Evolutionary conservation across 1,140 invertebrate species (phyloP).

Genomic region (Drosophila parabipectinata): DNA sequence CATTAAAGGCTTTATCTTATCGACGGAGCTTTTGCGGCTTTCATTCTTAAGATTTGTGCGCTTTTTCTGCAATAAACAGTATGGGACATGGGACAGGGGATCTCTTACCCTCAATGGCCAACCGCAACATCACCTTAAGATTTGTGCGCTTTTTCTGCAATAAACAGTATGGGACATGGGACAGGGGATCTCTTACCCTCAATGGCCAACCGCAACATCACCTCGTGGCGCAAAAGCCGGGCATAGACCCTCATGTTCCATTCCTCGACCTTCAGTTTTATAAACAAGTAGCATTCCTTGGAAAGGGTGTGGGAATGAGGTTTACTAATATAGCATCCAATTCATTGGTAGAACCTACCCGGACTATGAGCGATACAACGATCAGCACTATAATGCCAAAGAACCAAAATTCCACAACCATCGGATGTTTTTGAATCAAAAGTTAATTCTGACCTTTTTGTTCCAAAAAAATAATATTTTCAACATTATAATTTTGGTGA

Average conservation of each 20-base stretch:
- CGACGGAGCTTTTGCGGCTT: conserved; percentile 19
- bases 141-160: too few species aligned
- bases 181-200: conserved; percentile 59
- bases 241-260: conserved; percentile 60
- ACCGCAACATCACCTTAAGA: conserved; percentile 64
- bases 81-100: conserved; percentile 3
- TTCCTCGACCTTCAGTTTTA: conserved; percentile 61
- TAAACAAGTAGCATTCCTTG: conserved; percentile 64
- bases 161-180: too few species aligned
- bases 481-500: conserved; percentile 17
- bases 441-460: not conserved
- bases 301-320: not conserved
- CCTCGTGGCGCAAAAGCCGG: conserved; percentile 62
- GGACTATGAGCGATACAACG: conserved; percentile 42
- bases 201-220: conserved; percentile 61
- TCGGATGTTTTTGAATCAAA: conserved; percentile 13
- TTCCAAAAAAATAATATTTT: not conserved
- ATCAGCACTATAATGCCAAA: conserved; percentile 58
- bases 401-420: conserved; percentile 65
- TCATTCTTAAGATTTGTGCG: conserved; percentile 1
- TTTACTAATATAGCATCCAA: not conserved
- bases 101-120: conserved; percentile 70
- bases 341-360: conserved; percentile 39
- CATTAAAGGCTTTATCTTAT: conserved; percentile 30
- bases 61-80: not conserved